phyloP scores from a whole-genome alignment of 2,797 vertebrate genomes.

The Ciconia nigra region DNA sequence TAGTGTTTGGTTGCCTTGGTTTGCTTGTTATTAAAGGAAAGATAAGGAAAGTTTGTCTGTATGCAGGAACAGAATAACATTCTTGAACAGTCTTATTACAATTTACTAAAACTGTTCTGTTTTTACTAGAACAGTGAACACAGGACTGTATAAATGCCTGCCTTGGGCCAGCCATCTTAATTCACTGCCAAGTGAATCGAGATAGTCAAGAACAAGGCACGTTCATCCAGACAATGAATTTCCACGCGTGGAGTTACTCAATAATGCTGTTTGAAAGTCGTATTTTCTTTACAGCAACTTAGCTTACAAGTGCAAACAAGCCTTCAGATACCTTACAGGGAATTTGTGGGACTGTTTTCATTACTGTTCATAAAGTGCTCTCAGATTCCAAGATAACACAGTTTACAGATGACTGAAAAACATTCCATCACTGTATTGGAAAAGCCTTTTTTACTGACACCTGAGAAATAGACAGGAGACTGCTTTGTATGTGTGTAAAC shows the following conservation, averaged over 20 bases:
- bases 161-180: not conserved
- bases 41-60: not conserved
- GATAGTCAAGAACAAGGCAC: not conserved
- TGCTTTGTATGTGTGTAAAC: not conserved
- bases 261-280: not conserved
- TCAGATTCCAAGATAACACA: not conserved
- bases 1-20: not conserved
- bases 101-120: not conserved
- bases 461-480: not conserved
- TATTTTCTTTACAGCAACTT: not conserved
- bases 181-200: not conserved
- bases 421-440: not conserved
- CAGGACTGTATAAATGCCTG: not conserved
- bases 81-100: not conserved
- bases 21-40: slow-evolving; percentile 1
- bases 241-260: not conserved
- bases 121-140: not conserved
- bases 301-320: not conserved
- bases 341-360: not conserved
- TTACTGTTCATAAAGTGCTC: not conserved
- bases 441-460: not conserved
- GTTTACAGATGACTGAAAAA: not conserved
- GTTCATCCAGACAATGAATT: not conserved
- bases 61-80: not conserved
- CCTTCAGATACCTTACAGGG: not conserved